These are phyloP conservation scores for Ips typographus DNA, from an alignment of 1,140 invertebrate genomes.

Conservation along the genomic window DNA sequence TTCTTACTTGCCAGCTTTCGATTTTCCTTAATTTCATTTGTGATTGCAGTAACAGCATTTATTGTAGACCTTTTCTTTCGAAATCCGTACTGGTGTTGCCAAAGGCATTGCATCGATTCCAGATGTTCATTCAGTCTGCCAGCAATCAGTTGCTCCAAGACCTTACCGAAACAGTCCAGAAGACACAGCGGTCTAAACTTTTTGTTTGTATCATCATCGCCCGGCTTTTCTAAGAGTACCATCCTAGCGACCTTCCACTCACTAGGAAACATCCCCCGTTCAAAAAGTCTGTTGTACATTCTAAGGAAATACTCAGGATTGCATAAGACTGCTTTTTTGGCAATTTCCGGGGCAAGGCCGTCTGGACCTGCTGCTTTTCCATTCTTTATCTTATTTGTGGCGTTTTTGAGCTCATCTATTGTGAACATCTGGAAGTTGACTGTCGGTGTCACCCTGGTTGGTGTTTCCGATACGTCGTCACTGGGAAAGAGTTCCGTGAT, in stretches of 20 bases:
- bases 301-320: neutral
- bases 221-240: constrained; percentile 20
- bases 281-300: neutral
- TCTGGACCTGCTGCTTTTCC: constrained; percentile 42
- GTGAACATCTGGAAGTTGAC: too few species aligned
- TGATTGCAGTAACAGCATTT: constrained; percentile 1
- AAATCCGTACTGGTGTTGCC: constrained; percentile 21
- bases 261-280: constrained; percentile 9
- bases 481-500: neutral
- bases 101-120: constrained; percentile 2
- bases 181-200: constrained; percentile 33
- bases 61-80: constrained; percentile 13
- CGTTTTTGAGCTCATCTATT: constrained; percentile 25
- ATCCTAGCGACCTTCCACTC: constrained; percentile 27
- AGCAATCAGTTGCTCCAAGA: constrained; percentile 22
- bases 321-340: neutral
- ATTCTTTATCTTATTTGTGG: constrained; percentile 16
- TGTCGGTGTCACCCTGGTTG: too few species aligned
- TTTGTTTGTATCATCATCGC: neutral
- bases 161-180: constrained; percentile 19
- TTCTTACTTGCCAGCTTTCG: neutral
- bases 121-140: constrained; percentile 25
- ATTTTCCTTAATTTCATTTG: neutral
- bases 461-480: too few species aligned
- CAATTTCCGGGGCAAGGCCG: constrained; percentile 35